These are phyloP conservation scores for Cyclina sinensis DNA, from an alignment of 1,140 invertebrate species.

Conservation along the genomic window DNA sequence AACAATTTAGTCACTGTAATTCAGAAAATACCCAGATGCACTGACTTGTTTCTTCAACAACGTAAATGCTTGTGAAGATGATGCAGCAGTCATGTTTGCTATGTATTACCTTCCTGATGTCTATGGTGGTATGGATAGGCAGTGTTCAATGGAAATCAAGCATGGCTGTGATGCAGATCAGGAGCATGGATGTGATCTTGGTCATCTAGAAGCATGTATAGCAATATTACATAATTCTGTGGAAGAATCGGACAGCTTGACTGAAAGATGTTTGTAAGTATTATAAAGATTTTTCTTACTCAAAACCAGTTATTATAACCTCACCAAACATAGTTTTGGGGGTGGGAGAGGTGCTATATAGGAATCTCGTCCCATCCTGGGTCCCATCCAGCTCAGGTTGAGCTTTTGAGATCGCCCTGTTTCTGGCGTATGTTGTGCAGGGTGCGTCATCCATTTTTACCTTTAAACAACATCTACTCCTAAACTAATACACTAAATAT, in stretches of 20 bases:
- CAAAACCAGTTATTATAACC: too few relatives aligned
- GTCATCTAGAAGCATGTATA: background rate
- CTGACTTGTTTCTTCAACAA: slow-evolving; percentile 27
- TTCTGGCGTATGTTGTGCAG: too few relatives aligned
- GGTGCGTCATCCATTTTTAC: too few relatives aligned
- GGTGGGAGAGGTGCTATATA: too few relatives aligned
- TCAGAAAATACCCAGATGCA: background rate
- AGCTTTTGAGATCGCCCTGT: too few relatives aligned
- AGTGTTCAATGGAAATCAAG: background rate
- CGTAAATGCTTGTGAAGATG: slow-evolving; percentile 13
- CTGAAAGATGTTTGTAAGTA: background rate
- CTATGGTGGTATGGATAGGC: background rate
- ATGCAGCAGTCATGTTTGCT: background rate
- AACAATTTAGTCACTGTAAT: too few relatives aligned
- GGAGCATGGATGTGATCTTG: background rate
- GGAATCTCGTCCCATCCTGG: too few relatives aligned
- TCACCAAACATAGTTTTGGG: too few relatives aligned
- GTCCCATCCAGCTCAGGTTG: too few relatives aligned
- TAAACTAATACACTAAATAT: too few relatives aligned
- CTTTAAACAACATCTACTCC: too few relatives aligned
- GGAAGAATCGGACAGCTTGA: background rate
- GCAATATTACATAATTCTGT: background rate
- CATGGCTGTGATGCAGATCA: background rate
- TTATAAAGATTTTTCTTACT: too few relatives aligned
- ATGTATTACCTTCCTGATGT: background rate